A percentile compares a stretch with the other conserved stretches of the same genome.
These are phyloP conservation scores for Ochotona curzoniae DNA, from an alignment of 2,113 vertebrate genomes.

Conservation along the genomic window DNA sequence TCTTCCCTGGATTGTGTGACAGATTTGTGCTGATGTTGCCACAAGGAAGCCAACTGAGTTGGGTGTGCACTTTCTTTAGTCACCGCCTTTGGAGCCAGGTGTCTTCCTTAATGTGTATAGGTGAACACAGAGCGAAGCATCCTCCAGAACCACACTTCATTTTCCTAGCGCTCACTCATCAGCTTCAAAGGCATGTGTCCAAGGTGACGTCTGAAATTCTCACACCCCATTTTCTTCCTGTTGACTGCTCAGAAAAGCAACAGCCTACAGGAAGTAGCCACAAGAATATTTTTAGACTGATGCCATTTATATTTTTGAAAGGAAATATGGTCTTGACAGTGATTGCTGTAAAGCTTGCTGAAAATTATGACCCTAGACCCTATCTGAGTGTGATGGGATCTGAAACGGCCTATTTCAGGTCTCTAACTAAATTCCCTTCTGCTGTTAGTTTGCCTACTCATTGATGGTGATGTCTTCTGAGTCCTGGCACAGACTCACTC, in stretches of 20 bases:
- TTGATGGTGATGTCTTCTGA: background rate
- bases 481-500: background rate
- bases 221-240: conserved; percentile 61
- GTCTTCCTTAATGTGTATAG: conserved; percentile 39
- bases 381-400: too few relatives aligned
- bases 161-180: conserved; percentile 53
- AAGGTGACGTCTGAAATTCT: conserved; percentile 56
- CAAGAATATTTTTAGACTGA: conserved; percentile 65
- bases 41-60: background rate
- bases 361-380: background rate
- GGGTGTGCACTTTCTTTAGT: background rate
- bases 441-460: background rate
- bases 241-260: conserved; percentile 63
- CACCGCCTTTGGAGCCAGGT: conserved; percentile 6
- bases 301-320: conserved; percentile 59
- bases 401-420: background rate
- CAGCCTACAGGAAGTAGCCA: conserved; percentile 64
- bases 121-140: background rate
- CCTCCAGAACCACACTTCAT: conserved; percentile 13
- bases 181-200: conserved; percentile 51
- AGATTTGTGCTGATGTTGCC: background rate
- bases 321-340: conserved; percentile 18
- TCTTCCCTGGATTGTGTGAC: background rate
- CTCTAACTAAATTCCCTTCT: background rate
- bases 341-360: background rate